Evolutionary conservation across 2,888 invertebrate species (phyloP).

Genomic region (Apotomis betuletana): DNA sequence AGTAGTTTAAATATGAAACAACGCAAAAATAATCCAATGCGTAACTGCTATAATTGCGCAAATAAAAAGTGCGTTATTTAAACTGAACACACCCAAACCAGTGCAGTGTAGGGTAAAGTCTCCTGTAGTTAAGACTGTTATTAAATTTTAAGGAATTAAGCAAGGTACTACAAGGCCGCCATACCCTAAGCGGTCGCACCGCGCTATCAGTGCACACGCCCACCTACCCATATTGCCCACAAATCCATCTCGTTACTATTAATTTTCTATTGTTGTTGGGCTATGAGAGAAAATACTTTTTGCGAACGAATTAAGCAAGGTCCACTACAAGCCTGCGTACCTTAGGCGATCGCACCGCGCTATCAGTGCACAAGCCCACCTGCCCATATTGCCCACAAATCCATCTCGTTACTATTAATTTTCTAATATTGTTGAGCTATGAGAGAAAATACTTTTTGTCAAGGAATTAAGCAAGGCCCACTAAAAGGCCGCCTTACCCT

Average conservation of each 20-base stretch:
- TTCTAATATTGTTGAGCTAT: too few species aligned
- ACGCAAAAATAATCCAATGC: background rate
- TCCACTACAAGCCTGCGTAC: background rate
- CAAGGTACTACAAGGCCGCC: too few species aligned
- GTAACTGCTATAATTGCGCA: conserved; percentile 19
- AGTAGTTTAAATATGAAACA: background rate
- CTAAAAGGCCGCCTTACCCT: conserved; percentile 1
- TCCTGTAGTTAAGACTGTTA: background rate
- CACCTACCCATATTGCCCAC: conserved; percentile 3
- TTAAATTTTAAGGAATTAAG: too few species aligned
- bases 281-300: too few species aligned
- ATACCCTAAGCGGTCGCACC: conserved; percentile 11
- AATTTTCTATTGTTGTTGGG: too few species aligned
- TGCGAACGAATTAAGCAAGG: too few species aligned
- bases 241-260: background rate
- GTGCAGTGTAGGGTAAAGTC: conserved; percentile 5
- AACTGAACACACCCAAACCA: conserved; percentile 21
- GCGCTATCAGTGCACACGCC: conserved; percentile 31
- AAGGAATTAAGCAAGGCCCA: background rate
- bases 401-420: background rate
- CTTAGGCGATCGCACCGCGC: conserved; percentile 10
- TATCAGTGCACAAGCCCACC: conserved; percentile 33
- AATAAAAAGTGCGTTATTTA: conserved; percentile 5
- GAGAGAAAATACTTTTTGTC: too few species aligned
- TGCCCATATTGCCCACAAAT: background rate